phyloP scores from a whole-genome alignment of 2,113 vertebrate genomes.

The Erythrocercus mccallii region DNA sequence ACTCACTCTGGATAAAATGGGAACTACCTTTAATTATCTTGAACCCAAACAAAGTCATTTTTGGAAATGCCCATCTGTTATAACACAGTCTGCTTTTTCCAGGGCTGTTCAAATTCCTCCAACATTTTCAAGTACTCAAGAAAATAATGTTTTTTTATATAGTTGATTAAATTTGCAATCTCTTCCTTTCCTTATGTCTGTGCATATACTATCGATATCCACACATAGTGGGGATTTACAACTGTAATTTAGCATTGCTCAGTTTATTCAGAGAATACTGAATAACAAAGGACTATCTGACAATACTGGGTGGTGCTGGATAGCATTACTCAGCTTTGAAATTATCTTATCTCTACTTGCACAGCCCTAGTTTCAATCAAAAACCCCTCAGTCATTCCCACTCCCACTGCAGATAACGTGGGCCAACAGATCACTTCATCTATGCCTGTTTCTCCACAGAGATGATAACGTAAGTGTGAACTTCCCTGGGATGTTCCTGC shows the following conservation, averaged over 20 bases:
- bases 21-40: not conserved
- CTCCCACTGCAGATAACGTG: not conserved
- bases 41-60: not conserved
- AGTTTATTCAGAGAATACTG: not conserved
- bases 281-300: not conserved
- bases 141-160: not conserved
- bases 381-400: not conserved
- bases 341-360: conserved; percentile 14
- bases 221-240: not conserved
- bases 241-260: not conserved
- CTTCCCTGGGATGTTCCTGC: not conserved
- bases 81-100: not conserved
- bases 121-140: not conserved
- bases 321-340: not conserved
- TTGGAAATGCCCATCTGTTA: not conserved
- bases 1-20: not conserved
- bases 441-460: not conserved
- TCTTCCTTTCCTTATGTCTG: not conserved
- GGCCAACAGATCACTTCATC: not conserved
- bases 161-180: not conserved
- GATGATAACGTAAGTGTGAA: not conserved
- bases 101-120: not conserved
- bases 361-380: not conserved
- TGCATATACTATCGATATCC: not conserved
- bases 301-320: not conserved